Percentiles rank a stretch among this genome's conserved stretches.
phyloP scores from a whole-genome alignment of 2,797 vertebrate genomes.

The Distichodus sexfasciatus region DNA sequence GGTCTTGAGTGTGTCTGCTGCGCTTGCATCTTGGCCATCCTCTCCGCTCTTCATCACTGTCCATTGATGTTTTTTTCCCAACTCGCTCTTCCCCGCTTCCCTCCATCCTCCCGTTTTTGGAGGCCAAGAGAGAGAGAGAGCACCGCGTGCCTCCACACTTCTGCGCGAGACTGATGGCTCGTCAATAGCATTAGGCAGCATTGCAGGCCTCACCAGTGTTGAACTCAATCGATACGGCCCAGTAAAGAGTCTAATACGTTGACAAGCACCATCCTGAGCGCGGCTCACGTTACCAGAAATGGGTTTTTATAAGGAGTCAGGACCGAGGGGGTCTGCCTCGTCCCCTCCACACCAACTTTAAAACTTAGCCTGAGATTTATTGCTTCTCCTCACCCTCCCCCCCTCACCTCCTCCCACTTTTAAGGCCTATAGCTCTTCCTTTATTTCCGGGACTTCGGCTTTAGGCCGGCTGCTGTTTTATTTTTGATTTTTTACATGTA shows the following conservation, averaged over 20 bases:
- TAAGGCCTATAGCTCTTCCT: not conserved
- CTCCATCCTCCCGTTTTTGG: conserved; percentile 74
- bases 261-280: conserved; percentile 81
- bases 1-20: conserved; percentile 78
- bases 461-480: not conserved
- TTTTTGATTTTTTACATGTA: conserved; percentile 18
- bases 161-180: conserved; percentile 92
- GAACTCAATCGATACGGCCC: conserved; percentile 91
- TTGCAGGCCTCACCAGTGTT: conserved; percentile 87
- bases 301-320: conserved; percentile 87
- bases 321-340: conserved; percentile 67
- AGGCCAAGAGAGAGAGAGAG: conserved; percentile 68
- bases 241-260: conserved; percentile 91
- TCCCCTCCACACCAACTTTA: conserved; percentile 63
- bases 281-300: conserved; percentile 86
- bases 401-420: conserved; percentile 17
- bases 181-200: conserved; percentile 99
- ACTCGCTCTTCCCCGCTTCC: conserved; percentile 42
- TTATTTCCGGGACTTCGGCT: not conserved
- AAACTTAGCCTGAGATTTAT: conserved; percentile 73
- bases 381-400: no score
- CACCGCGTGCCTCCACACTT: conserved; percentile 90
- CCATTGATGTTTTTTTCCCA: conserved; percentile 77
- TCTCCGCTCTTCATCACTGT: conserved; percentile 89
- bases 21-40: conserved; percentile 79